A percentile compares a stretch with the other conserved stretches of the same genome.
Conservation (phyloP, 2,888 invertebrate genomes). For the Cantharis rufa region DNA sequence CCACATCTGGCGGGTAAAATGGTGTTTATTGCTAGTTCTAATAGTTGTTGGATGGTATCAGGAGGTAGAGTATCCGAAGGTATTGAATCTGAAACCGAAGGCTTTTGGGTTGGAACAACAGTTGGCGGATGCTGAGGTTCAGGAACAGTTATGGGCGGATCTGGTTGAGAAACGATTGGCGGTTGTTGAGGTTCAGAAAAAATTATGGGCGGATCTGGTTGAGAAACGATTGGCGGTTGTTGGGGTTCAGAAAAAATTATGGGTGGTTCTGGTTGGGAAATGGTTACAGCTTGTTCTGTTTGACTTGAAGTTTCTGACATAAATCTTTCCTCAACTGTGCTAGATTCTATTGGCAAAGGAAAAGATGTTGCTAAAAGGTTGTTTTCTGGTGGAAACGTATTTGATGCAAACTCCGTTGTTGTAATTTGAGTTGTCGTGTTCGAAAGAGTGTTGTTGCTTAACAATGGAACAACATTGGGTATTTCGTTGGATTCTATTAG, state of each 20-base stretch:
- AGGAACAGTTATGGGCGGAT: too few species aligned
- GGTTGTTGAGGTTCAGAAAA: not conserved
- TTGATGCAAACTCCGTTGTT: not conserved
- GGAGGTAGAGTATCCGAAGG: not conserved
- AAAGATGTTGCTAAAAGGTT: not conserved
- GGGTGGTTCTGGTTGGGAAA: not conserved
- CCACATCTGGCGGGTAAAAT: conserved; percentile 5
- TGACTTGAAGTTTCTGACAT: not conserved
- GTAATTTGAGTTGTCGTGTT: not conserved
- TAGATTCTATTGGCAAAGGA: not conserved
- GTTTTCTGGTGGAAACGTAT: not conserved
- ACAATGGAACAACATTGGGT: not conserved
- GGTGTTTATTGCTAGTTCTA: not conserved
- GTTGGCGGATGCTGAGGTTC: too few species aligned
- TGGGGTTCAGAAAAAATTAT: not conserved
- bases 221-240: not conserved
- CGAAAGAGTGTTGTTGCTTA: not conserved
- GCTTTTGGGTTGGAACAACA: not conserved
- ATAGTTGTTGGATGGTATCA: not conserved
- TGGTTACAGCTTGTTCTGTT: not conserved
- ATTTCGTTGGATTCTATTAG: not conserved
- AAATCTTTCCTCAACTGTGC: not conserved
- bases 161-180: not conserved
- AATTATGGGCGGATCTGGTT: not conserved
- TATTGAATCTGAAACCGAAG: not conserved